These are phyloP conservation scores for Galbula dea DNA, from an alignment of 2,113 vertebrate genomes.

Conservation along the genomic window DNA sequence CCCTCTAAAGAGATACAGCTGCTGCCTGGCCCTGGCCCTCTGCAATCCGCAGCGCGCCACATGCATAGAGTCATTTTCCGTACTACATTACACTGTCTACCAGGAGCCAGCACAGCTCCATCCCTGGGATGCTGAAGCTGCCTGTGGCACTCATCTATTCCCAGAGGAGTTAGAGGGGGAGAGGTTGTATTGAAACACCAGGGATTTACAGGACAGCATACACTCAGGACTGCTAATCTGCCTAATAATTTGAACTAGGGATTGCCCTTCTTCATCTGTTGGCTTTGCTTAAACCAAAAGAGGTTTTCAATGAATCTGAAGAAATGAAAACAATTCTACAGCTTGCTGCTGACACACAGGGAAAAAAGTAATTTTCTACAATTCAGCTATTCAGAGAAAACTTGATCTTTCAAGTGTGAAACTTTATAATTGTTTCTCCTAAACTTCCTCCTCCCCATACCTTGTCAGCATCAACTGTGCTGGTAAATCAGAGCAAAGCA, in stretches of 20 bases:
- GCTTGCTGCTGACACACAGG: not conserved
- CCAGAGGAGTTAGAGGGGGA: not conserved
- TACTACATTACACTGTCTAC: not conserved
- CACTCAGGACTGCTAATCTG: not conserved
- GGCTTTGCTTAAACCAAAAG: not conserved
- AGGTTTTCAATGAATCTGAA: not conserved
- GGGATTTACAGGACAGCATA: not conserved
- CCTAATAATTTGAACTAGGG: not conserved
- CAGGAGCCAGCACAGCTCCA: not conserved
- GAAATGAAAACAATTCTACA: not conserved
- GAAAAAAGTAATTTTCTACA: not conserved
- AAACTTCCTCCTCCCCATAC: rapidly evolving
- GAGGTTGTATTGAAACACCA: not conserved
- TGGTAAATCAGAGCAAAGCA: not conserved
- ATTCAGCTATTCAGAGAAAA: not conserved
- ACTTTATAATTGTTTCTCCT: not conserved
- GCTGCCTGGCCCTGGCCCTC: not conserved
- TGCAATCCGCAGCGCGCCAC: not conserved
- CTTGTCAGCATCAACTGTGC: not conserved
- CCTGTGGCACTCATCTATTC: rapidly evolving
- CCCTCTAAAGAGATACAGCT: not conserved
- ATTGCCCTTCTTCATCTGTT: not conserved
- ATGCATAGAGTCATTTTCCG: not conserved
- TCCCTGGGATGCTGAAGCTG: not conserved
- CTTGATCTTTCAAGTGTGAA: not conserved